phyloP scores from a whole-genome alignment of 2,888 invertebrate species.

The Lithophane leautieri region DNA sequence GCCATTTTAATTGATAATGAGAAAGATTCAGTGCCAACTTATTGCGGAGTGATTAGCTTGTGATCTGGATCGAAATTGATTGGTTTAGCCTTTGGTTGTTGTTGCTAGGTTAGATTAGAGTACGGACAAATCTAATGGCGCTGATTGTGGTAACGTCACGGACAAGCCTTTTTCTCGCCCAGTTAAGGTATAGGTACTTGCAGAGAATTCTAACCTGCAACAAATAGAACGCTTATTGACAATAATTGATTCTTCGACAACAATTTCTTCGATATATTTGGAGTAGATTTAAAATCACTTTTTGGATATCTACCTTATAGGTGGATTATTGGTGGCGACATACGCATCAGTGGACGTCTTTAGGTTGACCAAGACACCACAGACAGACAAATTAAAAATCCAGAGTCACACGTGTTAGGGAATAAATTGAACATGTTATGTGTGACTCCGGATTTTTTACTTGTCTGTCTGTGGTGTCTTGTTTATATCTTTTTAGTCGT shows the following conservation, averaged over 20 bases:
- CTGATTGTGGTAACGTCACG: not conserved
- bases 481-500: too few species aligned
- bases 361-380: too few species aligned
- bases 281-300: not conserved
- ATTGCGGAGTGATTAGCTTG: constrained; percentile 6
- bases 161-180: not conserved
- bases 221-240: too few species aligned
- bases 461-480: too few species aligned
- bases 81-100: constrained; percentile 35
- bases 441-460: too few species aligned
- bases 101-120: not conserved
- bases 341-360: not conserved
- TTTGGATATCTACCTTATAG: not conserved
- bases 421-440: too few species aligned
- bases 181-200: not conserved
- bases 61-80: constrained; percentile 44
- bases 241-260: too few species aligned
- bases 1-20: constrained; percentile 50
- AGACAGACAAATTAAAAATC: too few species aligned
- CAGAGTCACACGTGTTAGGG: too few species aligned
- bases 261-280: not conserved
- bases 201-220: not conserved
- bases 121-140: not conserved
- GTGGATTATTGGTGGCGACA: too few species aligned
- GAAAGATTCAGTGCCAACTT: constrained; percentile 49